Conservation (phyloP, 2,888 invertebrate genomes). For the Lasiommata megera region DNA sequence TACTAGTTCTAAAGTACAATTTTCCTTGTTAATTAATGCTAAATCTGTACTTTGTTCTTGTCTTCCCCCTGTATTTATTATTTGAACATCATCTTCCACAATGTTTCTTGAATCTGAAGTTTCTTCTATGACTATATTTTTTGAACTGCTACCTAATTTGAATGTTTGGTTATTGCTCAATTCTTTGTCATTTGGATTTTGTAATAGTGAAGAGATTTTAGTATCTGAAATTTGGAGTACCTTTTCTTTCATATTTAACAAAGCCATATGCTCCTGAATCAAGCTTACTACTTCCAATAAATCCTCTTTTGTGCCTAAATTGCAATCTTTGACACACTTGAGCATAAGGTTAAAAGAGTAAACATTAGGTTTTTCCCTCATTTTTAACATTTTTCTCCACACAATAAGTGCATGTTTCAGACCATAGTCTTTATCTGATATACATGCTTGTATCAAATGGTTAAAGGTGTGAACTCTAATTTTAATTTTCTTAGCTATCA, state of each 20-base stretch:
- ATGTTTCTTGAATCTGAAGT: background rate
- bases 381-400: slow-evolving; percentile 91
- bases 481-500: slow-evolving; percentile 83
- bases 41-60: slow-evolving; percentile 4
- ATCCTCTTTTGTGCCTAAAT: slow-evolving; percentile 84
- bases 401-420: slow-evolving; percentile 90
- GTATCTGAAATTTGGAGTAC: slow-evolving; percentile 30
- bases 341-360: slow-evolving; percentile 91
- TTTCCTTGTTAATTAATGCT: slow-evolving; percentile 1
- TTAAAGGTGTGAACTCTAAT: slow-evolving; percentile 87
- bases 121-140: background rate
- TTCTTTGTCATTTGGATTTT: background rate
- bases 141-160: background rate
- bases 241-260: slow-evolving; percentile 31
- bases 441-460: slow-evolving; percentile 92
- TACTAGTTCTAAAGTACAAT: slow-evolving; percentile 23
- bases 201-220: slow-evolving; percentile 16
- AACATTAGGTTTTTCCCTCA: slow-evolving; percentile 84
- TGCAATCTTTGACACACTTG: slow-evolving; percentile 90
- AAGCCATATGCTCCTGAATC: slow-evolving; percentile 47
- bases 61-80: background rate
- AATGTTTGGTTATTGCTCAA: background rate
- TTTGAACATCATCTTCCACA: background rate
- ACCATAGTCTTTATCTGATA: slow-evolving; percentile 89
- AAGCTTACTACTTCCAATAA: slow-evolving; percentile 75